Evolutionary conservation across 2,888 invertebrate species (phyloP), one percentile per base, ranked within the genome.

Genomic region (Agonum fuliginosum): DNA sequence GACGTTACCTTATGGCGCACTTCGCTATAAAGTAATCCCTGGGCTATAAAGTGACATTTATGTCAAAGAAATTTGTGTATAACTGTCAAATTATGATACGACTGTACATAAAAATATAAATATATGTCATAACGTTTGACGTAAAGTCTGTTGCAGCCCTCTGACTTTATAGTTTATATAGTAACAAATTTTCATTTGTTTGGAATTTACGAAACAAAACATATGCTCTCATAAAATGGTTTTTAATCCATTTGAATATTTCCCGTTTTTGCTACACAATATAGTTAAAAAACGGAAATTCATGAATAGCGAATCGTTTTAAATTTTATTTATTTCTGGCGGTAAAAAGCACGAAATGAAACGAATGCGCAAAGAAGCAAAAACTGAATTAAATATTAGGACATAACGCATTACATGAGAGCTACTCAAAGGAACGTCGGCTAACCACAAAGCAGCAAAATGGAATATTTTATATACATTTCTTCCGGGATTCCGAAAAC

Each of bases 261-360:
- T 54, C 22, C 1, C n/a, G 54, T 54, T 54, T 54, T 54, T 54
- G 24, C n/a, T n/a, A n/a, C 54, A 27, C 22, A 27, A 48, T 10
- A 48, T 24, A 54, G 24, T 22, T 54, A 65, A 67, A 67, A 67
- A 67, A 37, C 22, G 22, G 41, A 67, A 67, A 37, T 43, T 67
- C 67, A 67, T 67, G 67, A 67, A 67, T 67, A 67, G 43, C 37
- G 43, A 67, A 41, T 67, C 41, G 20, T 41, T 43, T 37, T 22
- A 67, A 67, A 67, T 67, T 67, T 67, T 67, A 67, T 67, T 67
- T 67, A 67, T 67, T 67, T 67, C 41, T 62, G 62, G 17, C 34
- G 34, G 62, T 30, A 62, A 62, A 62, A 62, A 62, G 62, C 30
- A 37, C 17, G 34, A 37, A 62, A 62, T 62, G 34, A 62, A 62